These are phyloP conservation scores for Pachypsylla venusta DNA, from an alignment of 1,140 invertebrate species.

Conservation along the genomic window DNA sequence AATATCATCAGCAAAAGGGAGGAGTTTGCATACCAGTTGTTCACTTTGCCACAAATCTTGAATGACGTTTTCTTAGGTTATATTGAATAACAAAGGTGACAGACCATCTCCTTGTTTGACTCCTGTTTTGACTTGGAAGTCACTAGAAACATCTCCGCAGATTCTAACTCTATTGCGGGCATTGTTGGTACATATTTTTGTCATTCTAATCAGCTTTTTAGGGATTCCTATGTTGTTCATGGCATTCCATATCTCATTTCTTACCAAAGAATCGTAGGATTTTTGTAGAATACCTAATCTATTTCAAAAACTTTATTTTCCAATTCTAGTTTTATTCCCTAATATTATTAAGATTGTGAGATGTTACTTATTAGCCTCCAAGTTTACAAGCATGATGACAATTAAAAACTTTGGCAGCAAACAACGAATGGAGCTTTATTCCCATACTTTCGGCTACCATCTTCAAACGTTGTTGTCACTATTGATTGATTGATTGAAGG, in stretches of 20 bases:
- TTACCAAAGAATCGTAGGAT: conserved; percentile 10
- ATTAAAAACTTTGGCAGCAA: too few relatives aligned
- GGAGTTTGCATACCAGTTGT: neutral
- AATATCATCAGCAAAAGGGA: neutral
- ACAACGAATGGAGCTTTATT: too few relatives aligned
- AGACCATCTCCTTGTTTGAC: conserved; percentile 14
- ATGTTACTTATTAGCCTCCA: too few relatives aligned
- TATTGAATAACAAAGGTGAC: conserved; percentile 14
- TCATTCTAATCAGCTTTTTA: conserved; percentile 4
- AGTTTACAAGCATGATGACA: too few relatives aligned
- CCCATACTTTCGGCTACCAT: too few relatives aligned
- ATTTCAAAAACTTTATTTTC: too few relatives aligned
- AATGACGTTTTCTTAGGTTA: neutral
- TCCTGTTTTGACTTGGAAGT: conserved; percentile 9
- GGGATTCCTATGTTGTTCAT: conserved; percentile 5
- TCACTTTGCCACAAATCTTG: neutral
- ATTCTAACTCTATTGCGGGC: conserved; percentile 9
- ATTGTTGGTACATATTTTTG: conserved; percentile 2
- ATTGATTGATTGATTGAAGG: too few relatives aligned
- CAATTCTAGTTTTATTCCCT: too few relatives aligned
- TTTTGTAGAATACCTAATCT: too few relatives aligned
- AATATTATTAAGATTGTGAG: too few relatives aligned
- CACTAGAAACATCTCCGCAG: neutral
- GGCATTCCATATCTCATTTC: neutral
- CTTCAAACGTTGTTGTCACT: too few relatives aligned